Conservation (phyloP, 2,888 invertebrate genomes). For the Drosophila meridiana region DNA sequence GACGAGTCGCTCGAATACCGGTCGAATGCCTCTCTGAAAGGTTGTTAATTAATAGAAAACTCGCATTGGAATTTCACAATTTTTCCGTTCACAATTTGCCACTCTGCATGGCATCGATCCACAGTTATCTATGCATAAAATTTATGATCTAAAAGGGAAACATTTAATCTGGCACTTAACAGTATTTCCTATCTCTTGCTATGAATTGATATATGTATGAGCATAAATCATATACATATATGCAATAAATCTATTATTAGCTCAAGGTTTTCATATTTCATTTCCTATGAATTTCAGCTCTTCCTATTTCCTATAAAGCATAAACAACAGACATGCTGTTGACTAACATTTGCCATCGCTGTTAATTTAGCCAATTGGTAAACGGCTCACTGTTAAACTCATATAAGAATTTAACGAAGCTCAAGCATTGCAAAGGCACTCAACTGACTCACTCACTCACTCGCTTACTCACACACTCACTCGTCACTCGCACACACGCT, state of each 20-base stretch:
- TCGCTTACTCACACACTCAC: constrained; percentile 7
- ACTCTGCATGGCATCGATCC: constrained; percentile 25
- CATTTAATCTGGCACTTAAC: not conserved
- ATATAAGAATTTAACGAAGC: constrained; percentile 67
- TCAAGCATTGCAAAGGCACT: constrained; percentile 20
- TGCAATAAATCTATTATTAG: not conserved
- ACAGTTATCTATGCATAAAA: constrained; percentile 25
- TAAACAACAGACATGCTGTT: constrained; percentile 20
- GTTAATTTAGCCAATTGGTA: constrained; percentile 58
- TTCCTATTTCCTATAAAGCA: constrained; percentile 29
- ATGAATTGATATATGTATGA: too few relatives aligned
- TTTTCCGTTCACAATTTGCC: constrained; percentile 24
- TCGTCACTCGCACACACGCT: constrained; percentile 7
- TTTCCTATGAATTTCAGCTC: not conserved
- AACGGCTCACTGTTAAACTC: constrained; percentile 37
- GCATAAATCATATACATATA: not conserved
- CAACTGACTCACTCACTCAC: constrained; percentile 18
- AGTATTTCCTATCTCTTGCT: not conserved
- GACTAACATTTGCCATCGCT: constrained; percentile 35
- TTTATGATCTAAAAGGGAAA: constrained; percentile 20
- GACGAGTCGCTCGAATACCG: constrained; percentile 13
- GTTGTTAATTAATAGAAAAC: constrained; percentile 71
- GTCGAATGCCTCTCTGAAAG: constrained; percentile 50
- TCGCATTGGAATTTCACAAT: constrained; percentile 71
- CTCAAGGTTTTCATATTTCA: not conserved